Base-by-base conservation (phyloP, 2,797 vertebrate species). In the Falco peregrinus region DNA sequence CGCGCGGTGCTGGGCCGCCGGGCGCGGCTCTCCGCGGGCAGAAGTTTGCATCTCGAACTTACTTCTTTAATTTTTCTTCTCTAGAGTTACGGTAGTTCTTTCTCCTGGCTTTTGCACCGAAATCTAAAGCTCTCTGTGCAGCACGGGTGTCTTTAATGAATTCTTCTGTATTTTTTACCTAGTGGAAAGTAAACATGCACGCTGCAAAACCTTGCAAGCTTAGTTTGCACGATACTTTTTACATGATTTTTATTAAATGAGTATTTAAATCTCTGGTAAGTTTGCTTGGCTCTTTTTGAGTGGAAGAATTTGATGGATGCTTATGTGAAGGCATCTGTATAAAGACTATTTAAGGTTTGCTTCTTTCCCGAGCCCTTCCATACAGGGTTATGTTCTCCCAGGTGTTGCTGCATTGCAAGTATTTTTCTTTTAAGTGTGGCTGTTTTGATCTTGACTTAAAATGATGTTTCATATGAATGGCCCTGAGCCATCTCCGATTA, bases 1-100 rank as follows among this genome's bases (percentile, higher is more conserved):
- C 8, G 0, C 3, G n/a, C 14, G 50, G n/a, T 6, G 41, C 11
- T 53, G 7, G 4, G 1, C 41, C 0, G 11, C 54, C 26, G 11
- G 33, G 20, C 31, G 0, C 41, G 5, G 22, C 41, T n/a, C 10
- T 59, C 8, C 39, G 57, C 13, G 22, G n/a, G 53, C 37, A 6
- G 11, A 5, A 54, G 50, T 70, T 88, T 20, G 0, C 39, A 3
- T 43, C 18, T 35, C 14, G 33, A 41, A 75, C 53, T 67, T 33
- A 3, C 24, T 50, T 54, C 45, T 28, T 8, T 16, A 6, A 1
- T 22, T 69, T 81, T 50, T 15, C 15, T 10, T 20, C 31, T 13
- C 25, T 24, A 7, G n/a, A 28, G 13, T 45, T 79, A 9, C 0
- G 28, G 28, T 33, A 13, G 68, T 24, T 57, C 20, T 57, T 64